Conservation (phyloP, 2,888 invertebrate genomes). For the Heterodera filipjevi region DNA sequence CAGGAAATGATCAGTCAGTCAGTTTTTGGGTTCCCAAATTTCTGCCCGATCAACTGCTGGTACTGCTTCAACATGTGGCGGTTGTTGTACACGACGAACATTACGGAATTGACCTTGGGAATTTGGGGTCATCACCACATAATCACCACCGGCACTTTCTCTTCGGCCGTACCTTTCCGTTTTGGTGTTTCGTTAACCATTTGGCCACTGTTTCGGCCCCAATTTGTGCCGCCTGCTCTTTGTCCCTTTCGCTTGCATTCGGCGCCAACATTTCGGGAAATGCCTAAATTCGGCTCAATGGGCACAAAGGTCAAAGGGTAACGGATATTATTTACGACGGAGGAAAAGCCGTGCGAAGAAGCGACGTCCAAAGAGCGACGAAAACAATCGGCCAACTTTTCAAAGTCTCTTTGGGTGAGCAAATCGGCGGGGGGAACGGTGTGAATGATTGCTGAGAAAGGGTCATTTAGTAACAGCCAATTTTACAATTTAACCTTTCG, state of each 20-base stretch:
- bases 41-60: neutral
- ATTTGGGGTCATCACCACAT: neutral
- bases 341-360: neutral
- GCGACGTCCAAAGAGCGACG: slow-evolving; percentile 12
- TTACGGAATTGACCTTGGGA: neutral
- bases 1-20: neutral
- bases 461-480: neutral
- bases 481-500: neutral
- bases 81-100: neutral
- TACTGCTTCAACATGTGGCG: neutral
- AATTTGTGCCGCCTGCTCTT: slow-evolving; percentile 15
- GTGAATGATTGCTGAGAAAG: slow-evolving; percentile 19
- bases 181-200: neutral
- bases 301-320: neutral
- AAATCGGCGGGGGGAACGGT: slow-evolving; percentile 24
- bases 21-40: slow-evolving; percentile 1
- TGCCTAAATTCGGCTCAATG: neutral
- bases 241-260: neutral
- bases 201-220: slow-evolving; percentile 17
- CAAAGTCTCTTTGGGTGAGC: slow-evolving; percentile 20
- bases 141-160: no score
- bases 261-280: slow-evolving; percentile 24
- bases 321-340: neutral
- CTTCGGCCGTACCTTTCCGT: slow-evolving; percentile 12
- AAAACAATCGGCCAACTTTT: slow-evolving; percentile 23